Base-by-base conservation (phyloP, 2,797 vertebrate species). In the Bradypodion ventrale region DNA sequence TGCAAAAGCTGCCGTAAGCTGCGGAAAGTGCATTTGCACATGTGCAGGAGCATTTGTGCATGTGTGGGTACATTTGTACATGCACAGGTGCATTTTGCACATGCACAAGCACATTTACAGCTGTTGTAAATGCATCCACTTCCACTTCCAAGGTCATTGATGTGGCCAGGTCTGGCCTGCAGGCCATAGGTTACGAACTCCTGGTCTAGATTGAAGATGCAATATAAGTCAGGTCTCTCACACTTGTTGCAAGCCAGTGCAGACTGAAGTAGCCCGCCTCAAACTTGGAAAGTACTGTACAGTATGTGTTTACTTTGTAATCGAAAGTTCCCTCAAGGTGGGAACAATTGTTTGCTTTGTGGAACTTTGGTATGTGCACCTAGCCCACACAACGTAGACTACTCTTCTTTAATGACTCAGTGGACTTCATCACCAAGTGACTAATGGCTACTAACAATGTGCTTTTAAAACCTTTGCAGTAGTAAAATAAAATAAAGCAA, bases 261-360 rank as follows among this genome's bases (percentile, higher is more conserved):
- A 35, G 40, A 16, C 23, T n/a, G 29, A 66, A 68, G 44, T n/a
- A 40, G 62, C 25, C 29, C n/a, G 73, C 73, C 63, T 59, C 73
- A 69, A n/a, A 68, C 44, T 76, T 68, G 73, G 46, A 63, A 73
- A 76, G 10, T 37, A n/a, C n/a, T n/a, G n/a, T n/a, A n/a, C n/a
- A n/a, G n/a, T n/a, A 5, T 16, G 37, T 52, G n/a, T 83, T 56
- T 75, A 66, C 81, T 66, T 66, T 40, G 81, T 13, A 66, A 75
- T 5, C 52, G 32, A 52, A 75, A 75, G 62, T 83, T 75, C 59
- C 80, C 42, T 82, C 42, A 19, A 15, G 7, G 59, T 75, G 32
- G 42, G 44, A 75, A 75, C 70, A 74, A 75, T 52, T 66, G 44
- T 75, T 66, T 83, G 32, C 46, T 66, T 83, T 83, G 72, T 19